A percentile compares a stretch with the other conserved stretches of the same genome.
Conservation (phyloP, 2,888 invertebrate genomes). For the Formica aserva region DNA sequence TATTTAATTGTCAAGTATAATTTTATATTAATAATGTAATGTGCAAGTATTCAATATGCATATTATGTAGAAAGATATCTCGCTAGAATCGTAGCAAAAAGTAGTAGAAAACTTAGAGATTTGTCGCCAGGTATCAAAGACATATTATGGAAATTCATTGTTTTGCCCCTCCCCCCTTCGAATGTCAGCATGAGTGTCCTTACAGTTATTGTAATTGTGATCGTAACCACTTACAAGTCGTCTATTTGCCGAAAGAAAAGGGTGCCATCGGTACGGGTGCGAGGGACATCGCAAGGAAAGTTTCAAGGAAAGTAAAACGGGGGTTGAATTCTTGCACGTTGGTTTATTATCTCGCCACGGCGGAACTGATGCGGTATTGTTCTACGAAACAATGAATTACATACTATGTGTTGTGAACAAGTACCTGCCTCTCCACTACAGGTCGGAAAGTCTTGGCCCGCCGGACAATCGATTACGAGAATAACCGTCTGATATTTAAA, state of each 20-base stretch:
- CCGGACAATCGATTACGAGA: background rate
- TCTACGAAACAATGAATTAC: slow-evolving; percentile 80
- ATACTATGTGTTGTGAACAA: slow-evolving; percentile 73
- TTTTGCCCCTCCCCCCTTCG: slow-evolving; percentile 71
- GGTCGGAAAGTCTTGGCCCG: slow-evolving; percentile 67
- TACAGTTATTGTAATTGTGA: slow-evolving; percentile 69
- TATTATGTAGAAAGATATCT: slow-evolving; percentile 4
- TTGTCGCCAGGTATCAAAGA: slow-evolving; percentile 75
- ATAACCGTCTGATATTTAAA: background rate
- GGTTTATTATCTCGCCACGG: slow-evolving; percentile 52
- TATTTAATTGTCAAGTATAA: background rate
- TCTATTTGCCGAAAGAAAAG: slow-evolving; percentile 33
- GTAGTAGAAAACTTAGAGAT: slow-evolving; percentile 73
- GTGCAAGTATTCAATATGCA: background rate
- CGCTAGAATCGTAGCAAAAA: slow-evolving; percentile 62
- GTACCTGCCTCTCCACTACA: slow-evolving; percentile 64
- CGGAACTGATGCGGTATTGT: slow-evolving; percentile 56
- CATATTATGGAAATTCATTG: slow-evolving; percentile 81
- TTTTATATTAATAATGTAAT: background rate
- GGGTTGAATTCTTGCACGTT: slow-evolving; percentile 51
- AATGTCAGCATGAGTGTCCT: slow-evolving; percentile 77
- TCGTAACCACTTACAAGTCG: slow-evolving; percentile 54
- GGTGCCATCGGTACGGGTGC: slow-evolving; percentile 47
- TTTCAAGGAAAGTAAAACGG: slow-evolving; percentile 42
- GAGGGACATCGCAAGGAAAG: slow-evolving; percentile 47